Percentiles rank a stretch among this genome's conserved stretches.
These are phyloP conservation scores for Eidolon helvum DNA, from an alignment of 2,113 vertebrate species.

Conservation along the genomic window DNA sequence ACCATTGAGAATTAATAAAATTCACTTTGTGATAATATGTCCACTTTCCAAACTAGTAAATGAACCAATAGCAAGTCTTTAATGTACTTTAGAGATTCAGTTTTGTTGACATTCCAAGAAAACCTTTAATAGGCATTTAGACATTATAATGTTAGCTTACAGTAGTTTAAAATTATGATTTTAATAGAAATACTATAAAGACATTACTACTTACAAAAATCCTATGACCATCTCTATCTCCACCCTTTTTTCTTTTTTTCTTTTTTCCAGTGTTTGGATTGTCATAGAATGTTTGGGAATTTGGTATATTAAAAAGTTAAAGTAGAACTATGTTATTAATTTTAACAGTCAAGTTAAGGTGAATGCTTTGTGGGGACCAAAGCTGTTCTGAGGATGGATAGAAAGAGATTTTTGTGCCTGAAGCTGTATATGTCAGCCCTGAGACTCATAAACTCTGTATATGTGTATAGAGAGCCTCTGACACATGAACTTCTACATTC, in stretches of 20 bases:
- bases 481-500: background rate
- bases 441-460: background rate
- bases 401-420: background rate
- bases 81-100: constrained; percentile 45
- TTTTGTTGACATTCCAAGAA: constrained; percentile 29
- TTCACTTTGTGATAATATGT: constrained; percentile 40
- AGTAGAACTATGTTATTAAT: background rate
- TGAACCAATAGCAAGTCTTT: background rate
- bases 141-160: constrained; percentile 30
- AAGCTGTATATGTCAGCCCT: background rate
- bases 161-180: background rate
- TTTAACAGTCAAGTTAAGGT: background rate
- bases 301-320: background rate
- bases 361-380: background rate
- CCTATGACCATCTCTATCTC: background rate
- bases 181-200: constrained; percentile 30
- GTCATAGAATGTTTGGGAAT: background rate
- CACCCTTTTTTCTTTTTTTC: too few relatives aligned
- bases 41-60: background rate
- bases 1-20: constrained; percentile 44
- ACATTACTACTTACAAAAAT: background rate
- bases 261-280: background rate
- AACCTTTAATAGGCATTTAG: constrained; percentile 12
- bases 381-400: background rate
- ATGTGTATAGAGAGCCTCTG: background rate